These are phyloP conservation scores for Drosophila ohnishii DNA, from an alignment of 1,140 invertebrate species.

Conservation along the genomic window DNA sequence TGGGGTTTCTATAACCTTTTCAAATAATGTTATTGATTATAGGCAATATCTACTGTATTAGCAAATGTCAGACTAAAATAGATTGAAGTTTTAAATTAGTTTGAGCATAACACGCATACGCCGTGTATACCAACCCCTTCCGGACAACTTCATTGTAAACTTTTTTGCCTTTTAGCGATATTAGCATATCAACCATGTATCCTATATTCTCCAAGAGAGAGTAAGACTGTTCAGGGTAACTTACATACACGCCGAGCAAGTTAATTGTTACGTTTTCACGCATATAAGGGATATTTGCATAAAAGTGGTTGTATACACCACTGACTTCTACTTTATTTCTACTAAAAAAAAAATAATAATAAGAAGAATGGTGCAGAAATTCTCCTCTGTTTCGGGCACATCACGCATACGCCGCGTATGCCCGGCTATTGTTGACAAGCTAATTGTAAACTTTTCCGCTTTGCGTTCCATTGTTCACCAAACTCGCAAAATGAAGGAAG, in stretches of 20 bases:
- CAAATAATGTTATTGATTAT: not conserved
- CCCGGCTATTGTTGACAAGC: slow-evolving; percentile 62
- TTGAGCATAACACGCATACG: slow-evolving; percentile 7
- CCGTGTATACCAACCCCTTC: not conserved
- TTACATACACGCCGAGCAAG: not conserved
- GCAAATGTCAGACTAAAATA: not conserved
- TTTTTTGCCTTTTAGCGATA: slow-evolving; percentile 1
- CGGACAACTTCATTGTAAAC: not conserved
- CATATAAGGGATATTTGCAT: slow-evolving; percentile 9
- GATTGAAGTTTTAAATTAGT: slow-evolving; percentile 4
- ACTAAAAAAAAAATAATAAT: not conserved
- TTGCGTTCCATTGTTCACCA: slow-evolving; percentile 32
- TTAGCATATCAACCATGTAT: slow-evolving; percentile 5
- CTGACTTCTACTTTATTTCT: not conserved
- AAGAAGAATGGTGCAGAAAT: not conserved
- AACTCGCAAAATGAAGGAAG: slow-evolving; percentile 12
- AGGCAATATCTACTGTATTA: not conserved
- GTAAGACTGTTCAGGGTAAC: not conserved
- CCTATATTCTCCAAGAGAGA: not conserved
- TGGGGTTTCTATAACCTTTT: not conserved
- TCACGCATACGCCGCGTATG: slow-evolving; percentile 53
- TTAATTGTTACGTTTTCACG: slow-evolving; percentile 9
- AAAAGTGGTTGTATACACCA: slow-evolving; percentile 4
- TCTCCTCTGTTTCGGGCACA: slow-evolving; percentile 16
- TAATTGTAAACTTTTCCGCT: slow-evolving; percentile 74